phyloP scores from a whole-genome alignment of 2,888 invertebrate genomes.

The Pseudococcus viburni region DNA sequence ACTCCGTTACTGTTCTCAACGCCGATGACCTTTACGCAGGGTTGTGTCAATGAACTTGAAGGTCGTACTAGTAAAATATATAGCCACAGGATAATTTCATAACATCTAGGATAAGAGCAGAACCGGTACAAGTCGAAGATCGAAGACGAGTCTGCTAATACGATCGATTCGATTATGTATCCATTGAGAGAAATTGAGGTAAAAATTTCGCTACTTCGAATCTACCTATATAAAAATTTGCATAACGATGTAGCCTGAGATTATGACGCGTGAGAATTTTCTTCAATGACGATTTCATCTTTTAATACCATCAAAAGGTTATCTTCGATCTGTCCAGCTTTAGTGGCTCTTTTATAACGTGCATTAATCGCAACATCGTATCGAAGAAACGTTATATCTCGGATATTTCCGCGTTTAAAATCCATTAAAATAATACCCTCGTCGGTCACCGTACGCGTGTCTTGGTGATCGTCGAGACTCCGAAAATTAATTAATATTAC shows the following conservation, averaged over 20 bases:
- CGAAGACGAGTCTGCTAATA: not conserved
- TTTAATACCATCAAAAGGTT: not conserved
- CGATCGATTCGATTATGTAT: not conserved
- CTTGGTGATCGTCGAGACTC: not conserved
- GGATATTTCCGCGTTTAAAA: not conserved
- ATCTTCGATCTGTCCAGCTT: not conserved
- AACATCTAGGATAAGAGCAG: slow-evolving; percentile 9
- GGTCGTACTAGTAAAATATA: not conserved
- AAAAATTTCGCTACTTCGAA: not conserved
- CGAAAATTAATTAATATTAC: slow-evolving; percentile 12
- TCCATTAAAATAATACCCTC: not conserved
- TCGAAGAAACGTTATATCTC: not conserved
- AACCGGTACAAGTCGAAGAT: not conserved
- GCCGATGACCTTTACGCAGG: slow-evolving; percentile 5
- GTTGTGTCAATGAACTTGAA: slow-evolving; percentile 44
- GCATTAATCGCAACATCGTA: not conserved
- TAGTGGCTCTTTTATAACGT: not conserved
- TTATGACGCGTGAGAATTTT: not conserved
- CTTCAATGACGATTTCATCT: not conserved
- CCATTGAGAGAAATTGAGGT: not conserved
- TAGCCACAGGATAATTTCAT: slow-evolving; percentile 45
- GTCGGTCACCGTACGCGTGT: not conserved
- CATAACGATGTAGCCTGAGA: not conserved
- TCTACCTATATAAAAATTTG: not conserved
- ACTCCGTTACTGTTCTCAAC: not conserved